Evolutionary conservation across 2,888 invertebrate species (phyloP).

Genomic region (Drosophila subquinaria): DNA sequence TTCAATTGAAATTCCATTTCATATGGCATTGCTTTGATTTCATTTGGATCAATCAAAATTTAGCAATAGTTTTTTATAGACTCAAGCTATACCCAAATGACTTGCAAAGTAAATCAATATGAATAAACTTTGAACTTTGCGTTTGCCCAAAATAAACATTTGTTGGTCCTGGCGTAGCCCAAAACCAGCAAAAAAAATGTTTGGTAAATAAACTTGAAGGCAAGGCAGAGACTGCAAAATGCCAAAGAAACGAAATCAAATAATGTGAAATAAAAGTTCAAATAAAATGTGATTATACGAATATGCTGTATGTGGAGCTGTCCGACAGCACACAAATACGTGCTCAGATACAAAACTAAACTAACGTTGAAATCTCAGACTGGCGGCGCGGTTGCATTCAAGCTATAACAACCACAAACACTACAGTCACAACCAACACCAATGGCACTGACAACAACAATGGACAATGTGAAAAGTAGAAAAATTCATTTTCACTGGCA

Average conservation of each 20-base stretch:
- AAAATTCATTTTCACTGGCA: conserved; percentile 71
- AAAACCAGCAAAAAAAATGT: conserved; percentile 44
- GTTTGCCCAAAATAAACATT: conserved; percentile 22
- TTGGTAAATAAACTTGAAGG: conserved; percentile 55
- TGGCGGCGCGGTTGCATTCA: conserved; percentile 54
- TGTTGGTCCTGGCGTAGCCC: conserved; percentile 21
- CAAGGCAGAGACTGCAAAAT: conserved; percentile 54
- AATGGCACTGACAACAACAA: conserved; percentile 37
- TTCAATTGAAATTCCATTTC: conserved; percentile 30
- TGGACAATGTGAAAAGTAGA: conserved; percentile 63
- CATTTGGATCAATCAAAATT: conserved; percentile 48
- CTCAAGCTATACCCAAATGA: conserved; percentile 59
- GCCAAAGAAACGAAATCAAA: conserved; percentile 69
- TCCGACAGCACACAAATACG: conserved; percentile 46
- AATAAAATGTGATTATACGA: conserved; percentile 74
- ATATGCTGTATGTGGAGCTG: conserved; percentile 19
- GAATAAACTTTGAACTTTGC: conserved; percentile 70
- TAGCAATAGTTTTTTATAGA: conserved; percentile 19
- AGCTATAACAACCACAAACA: conserved; percentile 25
- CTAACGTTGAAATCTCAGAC: conserved; percentile 67
- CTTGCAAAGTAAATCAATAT: conserved; percentile 64
- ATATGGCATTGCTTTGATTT: conserved; percentile 25
- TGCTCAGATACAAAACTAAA: conserved; percentile 57
- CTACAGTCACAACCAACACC: conserved; percentile 8
- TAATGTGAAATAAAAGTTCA: conserved; percentile 74